These are phyloP conservation scores for Maccullochella peelii DNA, from an alignment of 2,113 vertebrate genomes.

Conservation along the genomic window DNA sequence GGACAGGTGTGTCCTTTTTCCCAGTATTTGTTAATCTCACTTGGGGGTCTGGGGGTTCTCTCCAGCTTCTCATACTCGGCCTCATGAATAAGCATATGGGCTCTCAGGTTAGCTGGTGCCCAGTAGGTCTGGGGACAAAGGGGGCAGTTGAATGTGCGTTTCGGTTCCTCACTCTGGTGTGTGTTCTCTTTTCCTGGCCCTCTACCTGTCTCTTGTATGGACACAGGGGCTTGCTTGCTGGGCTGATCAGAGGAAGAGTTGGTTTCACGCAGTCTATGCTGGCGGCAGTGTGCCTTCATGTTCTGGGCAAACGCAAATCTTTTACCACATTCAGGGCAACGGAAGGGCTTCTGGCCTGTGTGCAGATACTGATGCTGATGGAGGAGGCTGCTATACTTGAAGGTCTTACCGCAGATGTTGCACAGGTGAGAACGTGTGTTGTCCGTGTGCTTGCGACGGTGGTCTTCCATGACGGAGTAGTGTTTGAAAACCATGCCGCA, in stretches of 20 bases:
- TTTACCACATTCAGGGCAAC: conserved; percentile 80
- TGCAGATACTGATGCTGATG: conserved; percentile 90
- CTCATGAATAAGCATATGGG: conserved; percentile 84
- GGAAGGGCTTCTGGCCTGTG: conserved; percentile 86
- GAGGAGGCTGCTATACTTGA: conserved; percentile 89
- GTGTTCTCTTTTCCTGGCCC: conserved; percentile 74
- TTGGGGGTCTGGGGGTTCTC: conserved; percentile 35
- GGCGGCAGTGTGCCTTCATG: conserved; percentile 85
- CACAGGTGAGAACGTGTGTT: conserved; percentile 80
- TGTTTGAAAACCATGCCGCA: conserved; percentile 91
- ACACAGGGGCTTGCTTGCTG: conserved; percentile 37
- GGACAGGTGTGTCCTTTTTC: conserved; percentile 75
- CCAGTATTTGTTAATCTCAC: conserved; percentile 60
- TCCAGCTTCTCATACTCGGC: conserved; percentile 77
- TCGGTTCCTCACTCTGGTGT: conserved; percentile 56
- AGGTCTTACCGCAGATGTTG: conserved; percentile 85
- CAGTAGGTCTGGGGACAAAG: conserved; percentile 79
- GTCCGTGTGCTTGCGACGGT: conserved; percentile 87
- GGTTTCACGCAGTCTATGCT: conserved; percentile 73
- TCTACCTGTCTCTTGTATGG: conserved; percentile 43
- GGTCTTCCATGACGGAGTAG: conserved; percentile 90
- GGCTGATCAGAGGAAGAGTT: conserved; percentile 38
- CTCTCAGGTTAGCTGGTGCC: conserved; percentile 75
- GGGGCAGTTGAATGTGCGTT: conserved; percentile 78
- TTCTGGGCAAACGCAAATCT: conserved; percentile 85